These are phyloP conservation scores for Poecile atricapillus DNA, from an alignment of 2,113 vertebrate species.

Conservation along the genomic window DNA sequence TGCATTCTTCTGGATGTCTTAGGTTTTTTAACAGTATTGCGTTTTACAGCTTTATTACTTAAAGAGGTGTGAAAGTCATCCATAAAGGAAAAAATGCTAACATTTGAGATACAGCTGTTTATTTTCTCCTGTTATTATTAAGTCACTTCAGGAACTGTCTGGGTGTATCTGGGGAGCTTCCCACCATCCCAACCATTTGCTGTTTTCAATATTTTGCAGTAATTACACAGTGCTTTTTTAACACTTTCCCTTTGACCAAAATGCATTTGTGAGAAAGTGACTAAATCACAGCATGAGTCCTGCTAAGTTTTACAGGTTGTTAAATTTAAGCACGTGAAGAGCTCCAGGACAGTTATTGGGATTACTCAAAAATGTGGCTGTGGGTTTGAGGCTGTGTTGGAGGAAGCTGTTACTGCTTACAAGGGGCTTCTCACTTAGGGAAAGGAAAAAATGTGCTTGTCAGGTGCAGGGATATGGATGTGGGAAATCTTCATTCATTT, in stretches of 20 bases:
- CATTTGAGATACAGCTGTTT: not conserved
- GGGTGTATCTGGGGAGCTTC: not conserved
- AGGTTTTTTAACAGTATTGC: not conserved
- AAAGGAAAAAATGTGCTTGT: not conserved
- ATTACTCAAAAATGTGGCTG: not conserved
- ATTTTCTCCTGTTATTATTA: not conserved
- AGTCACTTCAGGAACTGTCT: not conserved
- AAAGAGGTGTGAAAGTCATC: not conserved
- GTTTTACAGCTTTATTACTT: not conserved
- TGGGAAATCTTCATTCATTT: not conserved
- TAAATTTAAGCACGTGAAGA: not conserved
- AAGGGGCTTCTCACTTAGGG: not conserved
- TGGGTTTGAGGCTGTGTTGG: not conserved
- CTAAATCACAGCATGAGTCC: not conserved
- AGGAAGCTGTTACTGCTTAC: not conserved
- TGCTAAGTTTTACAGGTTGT: not conserved
- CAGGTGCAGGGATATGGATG: not conserved
- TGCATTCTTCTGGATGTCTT: not conserved
- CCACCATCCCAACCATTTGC: accelerated
- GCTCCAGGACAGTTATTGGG: accelerated
- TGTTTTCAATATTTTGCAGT: not conserved
- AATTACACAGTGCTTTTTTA: not conserved
- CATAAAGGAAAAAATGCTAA: not conserved
- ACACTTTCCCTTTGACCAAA: not conserved
- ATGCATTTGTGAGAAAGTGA: not conserved